Base-by-base conservation (phyloP, 2,113 vertebrate species). In the Corythoichthys haematopterus region DNA sequence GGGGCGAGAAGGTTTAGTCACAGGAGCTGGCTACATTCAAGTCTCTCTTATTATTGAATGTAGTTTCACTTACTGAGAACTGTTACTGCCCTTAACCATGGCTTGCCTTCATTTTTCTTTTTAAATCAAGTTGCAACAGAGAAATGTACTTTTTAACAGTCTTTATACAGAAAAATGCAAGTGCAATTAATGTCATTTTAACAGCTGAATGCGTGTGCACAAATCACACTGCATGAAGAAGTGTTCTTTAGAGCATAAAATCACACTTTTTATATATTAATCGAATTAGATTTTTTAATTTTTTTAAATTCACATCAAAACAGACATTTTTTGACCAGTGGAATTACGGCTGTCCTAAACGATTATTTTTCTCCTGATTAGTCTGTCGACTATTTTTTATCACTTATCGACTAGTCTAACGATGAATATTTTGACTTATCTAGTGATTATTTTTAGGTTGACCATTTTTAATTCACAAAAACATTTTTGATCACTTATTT, bases 1-100 rank as follows among this genome's bases (percentile, higher is more conserved):
- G 68, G 13, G 76, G 76, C 60, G 45, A 43, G 76, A 81, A 84
- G 78, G 60, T 74, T 48, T 78, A 62, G 83, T 79, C 67, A 79
- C 57, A 76, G 36, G 43, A 75, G 81, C 81, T 74, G 80, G 45
- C 28, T 11, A 8, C 16, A 64, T 70, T 58, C 38, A 37, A 75
- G 50, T 47, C 53, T 56, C 43, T 70, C 47, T 61, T 76, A 33
- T 35, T 73, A 3, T 48, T 55, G 16, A 68, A 71, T 73, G 65
- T 52, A 70, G 47, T 5, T 10, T 68, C 40, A 37, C 33, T 65
- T 61, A 64, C 52, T 58, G 53, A 48, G 37, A 46, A 72, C 40
- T 57, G 36, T 66, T n/a, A 67, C 47, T 28, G 59, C 55, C 65
- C 46, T 33, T 28, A 75, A 80, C 53, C 20, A 6, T 47, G 55